Evolutionary conservation across 2,797 vertebrate species (phyloP).

Genomic region (Pipistrellus nathusii): DNA sequence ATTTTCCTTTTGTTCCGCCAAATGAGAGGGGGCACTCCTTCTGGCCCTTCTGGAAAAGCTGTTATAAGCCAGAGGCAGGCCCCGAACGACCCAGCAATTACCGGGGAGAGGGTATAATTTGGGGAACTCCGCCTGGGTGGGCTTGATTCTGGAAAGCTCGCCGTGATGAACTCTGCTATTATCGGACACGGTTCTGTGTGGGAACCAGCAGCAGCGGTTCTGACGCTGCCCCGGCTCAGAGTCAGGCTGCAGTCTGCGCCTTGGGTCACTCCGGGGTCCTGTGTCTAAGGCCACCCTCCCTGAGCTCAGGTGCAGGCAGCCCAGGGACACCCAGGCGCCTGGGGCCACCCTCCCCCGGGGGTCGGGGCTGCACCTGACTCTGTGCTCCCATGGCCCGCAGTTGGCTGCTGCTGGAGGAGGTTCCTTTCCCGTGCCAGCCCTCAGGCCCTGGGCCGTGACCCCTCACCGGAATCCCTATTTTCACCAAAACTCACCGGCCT

Average conservation of each 20-base stretch:
- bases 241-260: neutral
- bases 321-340: neutral
- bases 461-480: neutral
- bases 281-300: neutral
- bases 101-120: constrained; percentile 72
- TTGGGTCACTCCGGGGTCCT: neutral
- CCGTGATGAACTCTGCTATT: constrained; percentile 52
- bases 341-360: no score
- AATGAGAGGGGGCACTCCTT: constrained; percentile 46
- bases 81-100: constrained; percentile 59
- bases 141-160: constrained; percentile 58
- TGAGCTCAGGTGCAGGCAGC: neutral
- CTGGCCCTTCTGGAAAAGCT: constrained; percentile 52
- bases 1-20: constrained; percentile 70
- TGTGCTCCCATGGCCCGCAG: neutral
- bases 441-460: neutral
- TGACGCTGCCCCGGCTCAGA: neutral
- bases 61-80: constrained; percentile 53
- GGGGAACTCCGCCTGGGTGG: constrained; percentile 70
- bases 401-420: neutral
- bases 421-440: neutral
- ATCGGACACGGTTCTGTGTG: constrained; percentile 51
- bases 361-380: neutral
- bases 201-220: constrained; percentile 15
- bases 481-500: no score